Percentiles rank a stretch among this genome's conserved stretches.
Evolutionary conservation across 2,113 vertebrate genomes (phyloP).

Genomic region (Channa argus): DNA sequence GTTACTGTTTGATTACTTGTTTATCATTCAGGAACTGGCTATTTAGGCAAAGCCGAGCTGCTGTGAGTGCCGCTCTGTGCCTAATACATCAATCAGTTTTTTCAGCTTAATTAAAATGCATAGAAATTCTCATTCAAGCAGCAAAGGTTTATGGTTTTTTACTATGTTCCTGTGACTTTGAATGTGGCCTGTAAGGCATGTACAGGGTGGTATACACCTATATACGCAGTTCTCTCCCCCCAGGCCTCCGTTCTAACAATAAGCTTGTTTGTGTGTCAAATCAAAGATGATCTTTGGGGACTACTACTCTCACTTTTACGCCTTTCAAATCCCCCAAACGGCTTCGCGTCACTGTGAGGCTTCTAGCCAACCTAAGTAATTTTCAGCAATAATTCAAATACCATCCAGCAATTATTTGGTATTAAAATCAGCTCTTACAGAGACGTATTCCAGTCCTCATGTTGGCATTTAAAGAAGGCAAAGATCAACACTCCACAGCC

Average conservation of each 20-base stretch:
- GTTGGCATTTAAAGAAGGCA: neutral
- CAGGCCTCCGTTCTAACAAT: conserved; percentile 3
- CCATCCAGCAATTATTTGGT: too few species aligned
- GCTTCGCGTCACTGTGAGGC: neutral
- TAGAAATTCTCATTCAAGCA: neutral
- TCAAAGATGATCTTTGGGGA: conserved; percentile 45
- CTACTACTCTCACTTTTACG: neutral
- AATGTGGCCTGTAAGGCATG: neutral
- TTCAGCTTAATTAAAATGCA: conserved; percentile 29
- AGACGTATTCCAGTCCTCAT: neutral
- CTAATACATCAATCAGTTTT: neutral
- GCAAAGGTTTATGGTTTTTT: neutral
- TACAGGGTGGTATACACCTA: too few species aligned
- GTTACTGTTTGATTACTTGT: conserved; percentile 38
- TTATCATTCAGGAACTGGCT: conserved; percentile 31
- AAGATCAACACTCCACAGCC: neutral
- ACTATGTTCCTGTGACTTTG: too few species aligned
- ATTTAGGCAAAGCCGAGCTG: conserved; percentile 6
- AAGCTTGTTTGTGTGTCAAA: conserved; percentile 25
- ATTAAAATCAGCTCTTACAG: neutral
- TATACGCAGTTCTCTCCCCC: neutral
- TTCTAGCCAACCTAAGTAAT: neutral
- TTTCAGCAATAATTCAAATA: too few species aligned
- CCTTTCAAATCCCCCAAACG: conserved; percentile 23
- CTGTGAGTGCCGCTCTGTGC: neutral